phyloP scores from a whole-genome alignment of 2,113 vertebrate species.

The Hemibagrus wyckioides region DNA sequence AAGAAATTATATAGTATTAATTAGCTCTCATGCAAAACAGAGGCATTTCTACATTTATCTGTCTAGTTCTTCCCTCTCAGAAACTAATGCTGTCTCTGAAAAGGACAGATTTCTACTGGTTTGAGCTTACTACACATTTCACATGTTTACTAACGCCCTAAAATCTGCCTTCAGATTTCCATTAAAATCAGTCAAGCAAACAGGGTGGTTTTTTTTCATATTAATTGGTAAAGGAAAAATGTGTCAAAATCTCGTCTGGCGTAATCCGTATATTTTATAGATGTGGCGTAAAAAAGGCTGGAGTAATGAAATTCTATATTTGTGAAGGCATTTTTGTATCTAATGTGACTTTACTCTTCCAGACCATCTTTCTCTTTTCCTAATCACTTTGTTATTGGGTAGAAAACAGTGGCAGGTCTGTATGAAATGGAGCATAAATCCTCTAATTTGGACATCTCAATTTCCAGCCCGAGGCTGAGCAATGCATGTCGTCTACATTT shows the following conservation, averaged over 20 bases:
- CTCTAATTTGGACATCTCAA: slow-evolving; percentile 36
- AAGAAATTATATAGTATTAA: background rate
- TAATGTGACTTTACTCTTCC: background rate
- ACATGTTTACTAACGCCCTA: background rate
- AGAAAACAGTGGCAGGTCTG: slow-evolving; percentile 9
- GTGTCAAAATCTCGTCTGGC: background rate
- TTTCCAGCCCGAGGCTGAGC: slow-evolving; percentile 23
- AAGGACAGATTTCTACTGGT: background rate
- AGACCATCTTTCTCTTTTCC: slow-evolving; percentile 8
- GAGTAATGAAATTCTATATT: background rate
- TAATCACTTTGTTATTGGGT: slow-evolving; percentile 11
- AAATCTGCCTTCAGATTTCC: background rate
- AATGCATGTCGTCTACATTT: slow-evolving; percentile 20
- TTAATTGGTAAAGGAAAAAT: background rate
- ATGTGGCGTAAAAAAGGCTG: background rate
- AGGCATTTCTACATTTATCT: background rate
- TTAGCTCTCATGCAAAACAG: background rate
- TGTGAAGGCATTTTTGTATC: background rate
- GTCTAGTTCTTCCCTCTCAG: background rate
- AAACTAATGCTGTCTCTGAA: background rate
- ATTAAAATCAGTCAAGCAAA: background rate
- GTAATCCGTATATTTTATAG: background rate
- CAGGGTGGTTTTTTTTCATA: background rate
- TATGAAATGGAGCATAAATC: slow-evolving; percentile 21
- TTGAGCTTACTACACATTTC: background rate